These are phyloP conservation scores for Ochlodes sylvanus DNA, from an alignment of 2,888 invertebrate genomes.

Conservation along the genomic window DNA sequence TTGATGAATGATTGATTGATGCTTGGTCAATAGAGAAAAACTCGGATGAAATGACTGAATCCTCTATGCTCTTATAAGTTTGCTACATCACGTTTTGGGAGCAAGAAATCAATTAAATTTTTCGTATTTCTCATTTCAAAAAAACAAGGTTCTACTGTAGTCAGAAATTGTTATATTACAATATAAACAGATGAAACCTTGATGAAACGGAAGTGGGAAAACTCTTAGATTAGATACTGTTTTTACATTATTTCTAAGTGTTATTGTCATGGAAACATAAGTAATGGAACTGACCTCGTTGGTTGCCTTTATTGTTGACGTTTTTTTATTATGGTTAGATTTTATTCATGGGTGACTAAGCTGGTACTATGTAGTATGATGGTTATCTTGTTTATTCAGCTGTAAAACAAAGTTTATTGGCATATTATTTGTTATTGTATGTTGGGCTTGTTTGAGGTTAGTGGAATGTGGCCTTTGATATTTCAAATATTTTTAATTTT, in stretches of 20 bases:
- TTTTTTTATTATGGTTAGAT: neutral
- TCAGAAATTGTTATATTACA: too few species aligned
- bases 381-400: slow-evolving; percentile 5
- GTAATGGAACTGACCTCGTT: slow-evolving; percentile 1
- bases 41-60: too few species aligned
- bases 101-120: too few species aligned
- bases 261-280: neutral
- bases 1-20: too few species aligned
- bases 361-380: slow-evolving; percentile 13
- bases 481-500: too few species aligned
- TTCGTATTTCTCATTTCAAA: too few species aligned
- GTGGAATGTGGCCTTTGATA: too few species aligned
- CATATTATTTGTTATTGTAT: neutral
- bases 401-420: slow-evolving; percentile 1
- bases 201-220: neutral
- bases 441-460: neutral
- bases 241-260: neutral
- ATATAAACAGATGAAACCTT: neutral
- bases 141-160: too few species aligned
- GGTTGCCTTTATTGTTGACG: neutral
- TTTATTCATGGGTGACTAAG: neutral
- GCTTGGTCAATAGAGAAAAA: too few species aligned
- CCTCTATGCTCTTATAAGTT: too few species aligned
- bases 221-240: neutral
- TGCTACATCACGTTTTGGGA: too few species aligned